Evolutionary conservation across 1,140 invertebrate species (phyloP), one percentile per base, ranked within the genome.

Genomic region (Leptinotarsa lineolata): DNA sequence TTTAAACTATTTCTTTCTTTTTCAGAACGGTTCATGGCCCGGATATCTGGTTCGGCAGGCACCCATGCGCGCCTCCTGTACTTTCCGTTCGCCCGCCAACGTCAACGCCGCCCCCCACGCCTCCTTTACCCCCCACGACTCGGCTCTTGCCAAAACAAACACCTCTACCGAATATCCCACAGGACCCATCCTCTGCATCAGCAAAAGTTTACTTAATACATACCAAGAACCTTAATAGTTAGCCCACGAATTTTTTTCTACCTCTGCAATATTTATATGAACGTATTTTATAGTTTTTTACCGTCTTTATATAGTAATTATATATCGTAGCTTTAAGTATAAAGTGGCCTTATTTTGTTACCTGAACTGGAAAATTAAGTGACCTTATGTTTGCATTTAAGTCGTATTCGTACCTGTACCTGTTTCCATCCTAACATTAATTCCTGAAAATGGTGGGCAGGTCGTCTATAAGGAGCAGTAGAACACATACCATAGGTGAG

Each of bases 21-120:
- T 82, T 70, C 79, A 83, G 81, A 70, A 58, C 76, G 75, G 81
- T 82, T 80, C 78, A 83, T 83, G 82, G 82, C 79, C 79, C 77
- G 77, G 70, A 72, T 67, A 64, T 71, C 63, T 72, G 71, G 60
- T 70, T 70, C 75, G 74, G 76, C 77, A 68, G 78, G 80, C 81
- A 77, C 78, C 73, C 63, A 80, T 81, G 81, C 74, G 78, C 70
- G 77, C 78, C 81, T 78, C 74, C 78, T 77, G 59, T 79, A 77
- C 72, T 76, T 77, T 73, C 76, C 81, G 74, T 71, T 77, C 74
- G 76, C 74, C 66, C 78, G 75, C 72, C 78, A 75, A 68, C 80
- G 77, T 58, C 72, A 76, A 59, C 71, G 70, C 18, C 79, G 65
- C 44, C 74, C 73, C 72, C 74, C 22, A 44, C 64, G 48, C 54